phyloP scores from a whole-genome alignment of 2,888 invertebrate genomes.

The Embidobia sp. region DNA sequence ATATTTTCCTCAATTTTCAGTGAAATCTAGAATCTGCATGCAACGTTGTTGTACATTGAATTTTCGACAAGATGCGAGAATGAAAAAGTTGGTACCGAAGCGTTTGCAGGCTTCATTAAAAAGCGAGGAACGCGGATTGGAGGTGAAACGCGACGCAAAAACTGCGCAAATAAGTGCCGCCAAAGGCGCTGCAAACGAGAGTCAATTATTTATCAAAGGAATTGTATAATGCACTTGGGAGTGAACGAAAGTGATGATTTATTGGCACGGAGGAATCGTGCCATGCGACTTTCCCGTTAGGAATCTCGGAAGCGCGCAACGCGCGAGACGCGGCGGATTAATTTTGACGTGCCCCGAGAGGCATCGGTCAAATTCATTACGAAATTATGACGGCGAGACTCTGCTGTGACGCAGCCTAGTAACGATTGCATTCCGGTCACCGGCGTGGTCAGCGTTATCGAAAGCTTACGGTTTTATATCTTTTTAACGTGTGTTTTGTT shows the following conservation, averaged over 20 bases:
- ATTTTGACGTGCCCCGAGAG: slow-evolving; percentile 23
- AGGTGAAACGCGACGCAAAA: no score
- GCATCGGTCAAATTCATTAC: slow-evolving; percentile 43
- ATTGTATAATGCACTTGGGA: slow-evolving; percentile 43
- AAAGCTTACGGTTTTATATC: no score
- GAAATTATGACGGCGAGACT: slow-evolving; percentile 25
- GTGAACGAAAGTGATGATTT: slow-evolving; percentile 38
- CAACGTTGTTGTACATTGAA: no score
- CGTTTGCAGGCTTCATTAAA: no score
- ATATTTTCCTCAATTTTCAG: no score
- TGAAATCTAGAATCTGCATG: no score
- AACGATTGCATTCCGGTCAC: slow-evolving; percentile 17
- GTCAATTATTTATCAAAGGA: slow-evolving; percentile 41
- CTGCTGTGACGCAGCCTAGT: slow-evolving; percentile 10
- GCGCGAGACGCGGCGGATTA: slow-evolving; percentile 33
- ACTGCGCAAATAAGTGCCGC: slow-evolving; percentile 25
- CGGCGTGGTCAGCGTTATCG: no score
- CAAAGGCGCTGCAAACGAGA: slow-evolving; percentile 37
- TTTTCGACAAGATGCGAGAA: no score
- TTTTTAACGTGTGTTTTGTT: no score
- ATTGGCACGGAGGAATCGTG: slow-evolving; percentile 26
- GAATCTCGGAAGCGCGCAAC: slow-evolving; percentile 45
- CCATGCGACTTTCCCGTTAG: slow-evolving; percentile 45
- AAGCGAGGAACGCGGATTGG: no score
- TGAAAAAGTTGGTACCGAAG: no score